phyloP scores from a whole-genome alignment of 2,113 vertebrate genomes.

The Pygoscelis antarcticus region DNA sequence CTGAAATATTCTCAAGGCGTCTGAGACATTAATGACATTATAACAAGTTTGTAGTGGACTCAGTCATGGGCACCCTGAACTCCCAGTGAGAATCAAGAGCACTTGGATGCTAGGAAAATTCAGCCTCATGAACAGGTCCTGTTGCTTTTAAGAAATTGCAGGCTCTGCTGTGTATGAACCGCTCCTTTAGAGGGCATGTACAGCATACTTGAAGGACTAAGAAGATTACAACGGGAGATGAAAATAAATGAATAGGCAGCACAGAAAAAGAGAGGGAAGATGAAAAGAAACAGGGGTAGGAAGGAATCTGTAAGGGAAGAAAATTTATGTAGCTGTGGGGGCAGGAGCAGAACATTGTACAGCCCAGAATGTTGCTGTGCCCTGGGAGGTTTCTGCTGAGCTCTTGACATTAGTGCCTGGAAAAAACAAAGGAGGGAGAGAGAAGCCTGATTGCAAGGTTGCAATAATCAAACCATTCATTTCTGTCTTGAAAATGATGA shows the following conservation, averaged over 20 bases:
- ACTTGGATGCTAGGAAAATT: not conserved
- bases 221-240: not conserved
- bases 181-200: not conserved
- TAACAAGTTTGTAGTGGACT: not conserved
- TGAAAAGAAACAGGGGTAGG: not conserved
- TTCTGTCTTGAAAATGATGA: slow-evolving; percentile 32
- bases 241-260: slow-evolving; percentile 50
- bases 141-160: not conserved
- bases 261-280: not conserved
- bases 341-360: not conserved
- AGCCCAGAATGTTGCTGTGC: not conserved
- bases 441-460: slow-evolving; percentile 9
- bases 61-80: not conserved
- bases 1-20: not conserved
- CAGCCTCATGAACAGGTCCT: not conserved
- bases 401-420: not conserved
- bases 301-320: not conserved
- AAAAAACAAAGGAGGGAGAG: not conserved
- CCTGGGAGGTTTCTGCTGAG: not conserved
- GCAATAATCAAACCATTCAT: slow-evolving; percentile 5
- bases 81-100: not conserved
- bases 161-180: not conserved
- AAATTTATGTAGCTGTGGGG: not conserved
- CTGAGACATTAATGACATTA: not conserved
- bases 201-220: slow-evolving; percentile 15